Evolutionary conservation across 2,797 vertebrate species (phyloP), one percentile per base, ranked within the genome.

Genomic region (Lepus townsendii): DNA sequence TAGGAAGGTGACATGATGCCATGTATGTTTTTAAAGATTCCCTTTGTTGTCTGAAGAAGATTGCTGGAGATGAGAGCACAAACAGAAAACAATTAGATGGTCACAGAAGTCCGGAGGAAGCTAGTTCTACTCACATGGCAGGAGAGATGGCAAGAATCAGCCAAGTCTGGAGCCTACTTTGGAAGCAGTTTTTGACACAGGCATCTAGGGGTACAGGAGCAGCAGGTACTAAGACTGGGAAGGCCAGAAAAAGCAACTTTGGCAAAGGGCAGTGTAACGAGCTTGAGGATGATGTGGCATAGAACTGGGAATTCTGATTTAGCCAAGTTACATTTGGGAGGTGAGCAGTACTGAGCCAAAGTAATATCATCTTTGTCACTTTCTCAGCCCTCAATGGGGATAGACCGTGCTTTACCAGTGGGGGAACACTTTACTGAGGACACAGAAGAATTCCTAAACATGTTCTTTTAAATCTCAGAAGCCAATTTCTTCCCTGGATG

Each of bases 381-480:
- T 82, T 73, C 85, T 94, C n/a, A 78, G 52, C 24, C 52, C n/a
- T 57, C 54, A 76, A 20, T 24, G 8, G 71, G 57, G 35, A 91
- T 16, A 79, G 57, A 79, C 2, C 38, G 30, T 9, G 19, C 71
- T 71, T 2, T 17, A 65, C 17, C 35, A 83, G 3, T 24, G n/a
- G 4, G 4, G 20, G 12, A 76, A 66, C n/a, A 62, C 79, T 24
- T 84, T 60, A 57, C 69, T 60, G 69, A 85, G 78, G 69, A 71
- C 69, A 83, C 1, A 75, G 30, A n/a, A 83, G 22, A 50, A 57
- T 24, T 79, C 62, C 32, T 73, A 79, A 79, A 86, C 27, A 66
- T 57, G 38, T 82, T 60, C 72, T 92, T 96, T 91, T 79, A 85
- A 94, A 93, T 78, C 66, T 86, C 50, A 72, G 52, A 89, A 84